A percentile compares a stretch with the other conserved stretches of the same genome.
These are phyloP conservation scores for Microtus oregoni DNA, from an alignment of 2,113 vertebrate genomes.

Conservation along the genomic window DNA sequence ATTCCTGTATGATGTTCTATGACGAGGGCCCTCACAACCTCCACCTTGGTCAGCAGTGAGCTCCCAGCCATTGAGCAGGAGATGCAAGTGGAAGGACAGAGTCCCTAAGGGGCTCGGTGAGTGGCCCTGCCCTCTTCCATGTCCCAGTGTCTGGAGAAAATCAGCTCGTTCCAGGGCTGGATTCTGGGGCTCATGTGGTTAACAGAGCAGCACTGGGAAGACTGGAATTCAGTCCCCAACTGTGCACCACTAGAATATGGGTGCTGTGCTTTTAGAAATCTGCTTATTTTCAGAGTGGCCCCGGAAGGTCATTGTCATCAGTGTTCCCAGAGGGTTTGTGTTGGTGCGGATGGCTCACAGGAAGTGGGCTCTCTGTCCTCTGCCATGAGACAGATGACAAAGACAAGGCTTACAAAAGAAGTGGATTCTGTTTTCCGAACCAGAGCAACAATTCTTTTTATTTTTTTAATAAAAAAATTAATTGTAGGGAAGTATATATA, in stretches of 20 bases:
- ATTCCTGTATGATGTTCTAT: neutral
- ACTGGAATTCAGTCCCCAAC: neutral
- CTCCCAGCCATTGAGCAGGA: neutral
- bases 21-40: neutral
- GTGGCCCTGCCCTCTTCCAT: neutral
- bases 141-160: neutral
- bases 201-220: neutral
- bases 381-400: neutral
- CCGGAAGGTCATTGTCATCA: neutral
- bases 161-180: neutral
- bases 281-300: neutral
- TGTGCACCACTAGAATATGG: neutral
- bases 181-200: neutral
- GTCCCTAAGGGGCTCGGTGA: neutral
- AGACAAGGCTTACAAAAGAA: neutral
- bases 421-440: neutral
- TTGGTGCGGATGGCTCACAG: neutral
- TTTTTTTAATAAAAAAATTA: neutral
- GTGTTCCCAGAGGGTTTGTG: neutral
- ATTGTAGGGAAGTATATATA: neutral
- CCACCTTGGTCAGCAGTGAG: neutral
- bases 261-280: neutral
- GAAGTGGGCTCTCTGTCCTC: neutral
- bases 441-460: neutral
- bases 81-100: neutral